phyloP scores from a whole-genome alignment of 2,797 vertebrate species.

The Cyclopterus lumpus region DNA sequence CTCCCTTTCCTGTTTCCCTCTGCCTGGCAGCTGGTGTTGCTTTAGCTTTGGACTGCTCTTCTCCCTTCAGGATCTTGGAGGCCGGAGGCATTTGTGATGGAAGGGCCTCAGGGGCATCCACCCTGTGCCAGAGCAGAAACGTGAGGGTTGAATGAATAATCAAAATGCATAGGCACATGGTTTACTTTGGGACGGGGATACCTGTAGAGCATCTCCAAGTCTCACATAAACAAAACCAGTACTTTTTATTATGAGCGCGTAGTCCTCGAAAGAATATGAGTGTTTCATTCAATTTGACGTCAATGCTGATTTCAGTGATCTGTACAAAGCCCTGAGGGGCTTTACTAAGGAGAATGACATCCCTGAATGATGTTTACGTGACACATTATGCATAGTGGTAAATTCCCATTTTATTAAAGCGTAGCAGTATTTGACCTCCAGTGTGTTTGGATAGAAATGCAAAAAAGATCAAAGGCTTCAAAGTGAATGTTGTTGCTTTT shows the following conservation, averaged over 20 bases:
- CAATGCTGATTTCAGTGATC: constrained; percentile 33
- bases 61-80: constrained; percentile 80
- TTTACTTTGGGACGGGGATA: constrained; percentile 36
- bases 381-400: constrained; percentile 30
- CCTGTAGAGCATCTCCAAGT: constrained; percentile 42
- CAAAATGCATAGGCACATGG: constrained; percentile 39
- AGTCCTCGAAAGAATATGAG: background rate
- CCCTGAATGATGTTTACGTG: constrained; percentile 58
- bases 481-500: constrained; percentile 78
- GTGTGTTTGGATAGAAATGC: constrained; percentile 64
- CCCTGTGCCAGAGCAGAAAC: constrained; percentile 70
- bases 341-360: constrained; percentile 12
- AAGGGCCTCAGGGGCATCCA: constrained; percentile 69
- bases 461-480: constrained; percentile 77
- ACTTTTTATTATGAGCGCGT: constrained; percentile 31
- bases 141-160: constrained; percentile 65
- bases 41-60: constrained; percentile 57
- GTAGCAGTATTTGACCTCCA: constrained; percentile 68
- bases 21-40: constrained; percentile 58
- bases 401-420: constrained; percentile 51
- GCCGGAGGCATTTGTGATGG: constrained; percentile 75
- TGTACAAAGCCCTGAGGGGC: constrained; percentile 14
- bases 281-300: constrained; percentile 34
- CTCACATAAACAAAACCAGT: constrained; percentile 25
- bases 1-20: constrained; percentile 45